Percentiles rank a stretch among this genome's conserved stretches.
phyloP scores from a whole-genome alignment of 2,797 vertebrate species.

The Orientallactaga sibirica region DNA sequence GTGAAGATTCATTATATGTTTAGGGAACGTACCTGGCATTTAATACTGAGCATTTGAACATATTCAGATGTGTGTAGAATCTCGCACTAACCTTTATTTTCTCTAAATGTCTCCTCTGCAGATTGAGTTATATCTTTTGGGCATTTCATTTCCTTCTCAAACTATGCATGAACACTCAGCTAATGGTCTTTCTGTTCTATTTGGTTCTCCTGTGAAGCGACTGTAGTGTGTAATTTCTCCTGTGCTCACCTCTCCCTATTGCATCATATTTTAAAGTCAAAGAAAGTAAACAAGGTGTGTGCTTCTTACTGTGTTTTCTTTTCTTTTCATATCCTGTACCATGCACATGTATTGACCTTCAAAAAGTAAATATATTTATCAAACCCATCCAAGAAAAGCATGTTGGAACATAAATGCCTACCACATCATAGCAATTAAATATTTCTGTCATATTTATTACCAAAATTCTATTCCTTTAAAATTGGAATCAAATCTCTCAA shows the following conservation, averaged over 20 bases:
- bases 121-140: neutral
- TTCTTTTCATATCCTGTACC: neutral
- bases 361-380: neutral
- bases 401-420: neutral
- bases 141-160: neutral
- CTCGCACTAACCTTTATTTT: constrained; percentile 17
- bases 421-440: neutral
- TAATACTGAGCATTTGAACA: neutral
- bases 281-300: neutral
- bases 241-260: neutral
- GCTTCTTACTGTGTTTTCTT: neutral
- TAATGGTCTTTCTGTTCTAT: neutral
- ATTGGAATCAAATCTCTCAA: neutral
- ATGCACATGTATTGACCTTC: neutral
- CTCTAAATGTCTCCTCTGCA: constrained; percentile 1
- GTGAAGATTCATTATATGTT: neutral
- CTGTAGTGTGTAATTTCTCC: neutral
- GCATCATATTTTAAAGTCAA: constrained; percentile 1
- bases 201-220: neutral
- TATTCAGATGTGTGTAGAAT: neutral
- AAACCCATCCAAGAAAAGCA: constrained; percentile 9
- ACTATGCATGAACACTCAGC: neutral
- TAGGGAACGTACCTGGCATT: neutral
- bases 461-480: neutral
- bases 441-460: neutral